phyloP scores from a whole-genome alignment of 1,140 invertebrate genomes.

The Araneus ventricosus region DNA sequence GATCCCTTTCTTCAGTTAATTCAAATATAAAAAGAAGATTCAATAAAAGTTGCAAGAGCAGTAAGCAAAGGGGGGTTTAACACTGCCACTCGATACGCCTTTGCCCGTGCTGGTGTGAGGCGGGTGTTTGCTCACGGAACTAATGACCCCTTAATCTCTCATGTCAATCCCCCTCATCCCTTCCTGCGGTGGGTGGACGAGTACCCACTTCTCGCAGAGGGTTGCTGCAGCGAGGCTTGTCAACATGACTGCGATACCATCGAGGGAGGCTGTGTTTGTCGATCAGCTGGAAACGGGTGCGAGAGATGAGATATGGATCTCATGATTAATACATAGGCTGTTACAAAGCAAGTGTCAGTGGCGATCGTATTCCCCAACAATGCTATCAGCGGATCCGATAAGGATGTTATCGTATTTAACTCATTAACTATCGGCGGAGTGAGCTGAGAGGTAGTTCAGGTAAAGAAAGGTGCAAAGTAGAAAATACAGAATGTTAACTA shows the following conservation, averaged over 20 bases:
- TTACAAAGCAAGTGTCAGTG: too few species aligned
- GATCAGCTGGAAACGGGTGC: not conserved
- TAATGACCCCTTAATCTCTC: conserved; percentile 64
- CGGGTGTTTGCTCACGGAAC: not conserved
- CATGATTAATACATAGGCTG: not conserved
- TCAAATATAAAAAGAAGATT: not conserved
- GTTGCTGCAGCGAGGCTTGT: not conserved
- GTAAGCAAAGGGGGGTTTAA: not conserved
- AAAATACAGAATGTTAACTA: too few species aligned
- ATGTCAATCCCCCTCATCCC: conserved; percentile 8
- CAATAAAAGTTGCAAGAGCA: not conserved
- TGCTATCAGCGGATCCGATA: too few species aligned
- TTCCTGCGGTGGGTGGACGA: conserved; percentile 12
- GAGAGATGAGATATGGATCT: not conserved
- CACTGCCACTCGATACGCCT: not conserved
- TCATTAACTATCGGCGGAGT: too few species aligned
- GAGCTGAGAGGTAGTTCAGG: too few species aligned
- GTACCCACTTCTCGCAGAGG: not conserved
- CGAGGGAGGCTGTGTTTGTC: not conserved
- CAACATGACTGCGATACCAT: not conserved
- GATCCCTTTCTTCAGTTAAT: too few species aligned
- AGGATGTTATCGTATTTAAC: too few species aligned
- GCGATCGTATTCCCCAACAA: too few species aligned
- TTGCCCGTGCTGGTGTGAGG: not conserved
- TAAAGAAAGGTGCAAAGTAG: too few species aligned